These are phyloP conservation scores for Sorex maritimensis DNA, from an alignment of 2,797 vertebrate genomes.

Conservation along the genomic window DNA sequence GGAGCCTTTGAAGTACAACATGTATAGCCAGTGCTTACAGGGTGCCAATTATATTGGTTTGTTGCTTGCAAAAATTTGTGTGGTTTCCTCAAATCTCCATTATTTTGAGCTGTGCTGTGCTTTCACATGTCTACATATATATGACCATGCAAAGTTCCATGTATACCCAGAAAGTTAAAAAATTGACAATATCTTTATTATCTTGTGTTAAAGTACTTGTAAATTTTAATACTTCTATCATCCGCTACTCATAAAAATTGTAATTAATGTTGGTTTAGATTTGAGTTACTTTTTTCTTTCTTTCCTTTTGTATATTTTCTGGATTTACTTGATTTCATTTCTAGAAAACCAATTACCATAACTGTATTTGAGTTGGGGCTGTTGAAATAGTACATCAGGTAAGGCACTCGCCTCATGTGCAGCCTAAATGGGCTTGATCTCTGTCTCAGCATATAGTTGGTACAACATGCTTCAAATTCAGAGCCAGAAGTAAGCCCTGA, in stretches of 20 bases:
- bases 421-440: too few relatives aligned
- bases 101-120: background rate
- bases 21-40: background rate
- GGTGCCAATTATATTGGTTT: background rate
- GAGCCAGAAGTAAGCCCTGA: too few relatives aligned
- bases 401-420: too few relatives aligned
- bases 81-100: background rate
- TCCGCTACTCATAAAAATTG: background rate
- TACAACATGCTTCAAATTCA: too few relatives aligned
- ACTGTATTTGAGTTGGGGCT: too few relatives aligned
- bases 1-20: background rate
- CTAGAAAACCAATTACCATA: too few relatives aligned
- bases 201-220: background rate
- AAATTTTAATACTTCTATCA: background rate
- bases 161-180: too few relatives aligned
- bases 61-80: background rate
- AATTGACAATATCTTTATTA: background rate
- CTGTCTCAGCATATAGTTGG: too few relatives aligned
- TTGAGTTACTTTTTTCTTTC: background rate
- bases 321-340: too few relatives aligned
- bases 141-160: too few relatives aligned
- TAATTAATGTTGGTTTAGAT: background rate
- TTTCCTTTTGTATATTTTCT: background rate
- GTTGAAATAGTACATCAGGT: too few relatives aligned
- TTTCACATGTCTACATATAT: background rate